Base-by-base conservation (phyloP, 2,113 vertebrate genomes). In the Sorex fumeus region DNA sequence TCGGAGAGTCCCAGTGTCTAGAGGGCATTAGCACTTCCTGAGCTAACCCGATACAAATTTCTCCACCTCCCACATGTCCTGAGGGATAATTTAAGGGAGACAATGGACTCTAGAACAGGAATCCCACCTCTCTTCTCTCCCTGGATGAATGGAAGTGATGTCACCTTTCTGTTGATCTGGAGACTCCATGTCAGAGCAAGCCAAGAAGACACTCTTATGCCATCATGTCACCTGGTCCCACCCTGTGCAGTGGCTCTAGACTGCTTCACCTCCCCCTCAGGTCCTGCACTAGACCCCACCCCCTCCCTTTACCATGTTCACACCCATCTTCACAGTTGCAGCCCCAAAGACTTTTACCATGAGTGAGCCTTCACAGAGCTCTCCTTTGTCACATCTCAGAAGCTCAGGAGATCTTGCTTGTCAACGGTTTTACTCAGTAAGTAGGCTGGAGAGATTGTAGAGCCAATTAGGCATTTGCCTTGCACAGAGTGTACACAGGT, bases 91-190 rank as follows among this genome's bases (percentile, higher is more conserved):
- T n/a, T 50, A 90, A 78, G n/a, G 53, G 32, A 84, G 25, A 69
- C 64, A 78, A 93, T 90, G 64, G 28, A 28, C 71, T 79, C 82
- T 71, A 34, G 10, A 88, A 32, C 23, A 34, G 27, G 36, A 70
- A 7, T 76, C n/a, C 32, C 67, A 75, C 64, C 23, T 27, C n/a
- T 25, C 8, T 21, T 8, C 45, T 71, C 69, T 28, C 6, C 16
- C 10, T 3, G 36, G 32, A 16, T 83, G 57, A 75, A 16, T 57
- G n/a, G 15, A 47, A 25, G 2, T 23, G 74, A 78, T 1, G 2
- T 32, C 77, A 77, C 32, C 64, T 72, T 40, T 13, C 82, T 69
- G 50, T n/a, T 69, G 13, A 2, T n/a, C 11, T 30, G 57, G 75
- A 62, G 10, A n/a, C 47, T 87, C 34, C 64, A 34, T 16, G 8